These are phyloP conservation scores for Cyclargus thomasi DNA, from an alignment of 1,140 invertebrate genomes.

Conservation along the genomic window DNA sequence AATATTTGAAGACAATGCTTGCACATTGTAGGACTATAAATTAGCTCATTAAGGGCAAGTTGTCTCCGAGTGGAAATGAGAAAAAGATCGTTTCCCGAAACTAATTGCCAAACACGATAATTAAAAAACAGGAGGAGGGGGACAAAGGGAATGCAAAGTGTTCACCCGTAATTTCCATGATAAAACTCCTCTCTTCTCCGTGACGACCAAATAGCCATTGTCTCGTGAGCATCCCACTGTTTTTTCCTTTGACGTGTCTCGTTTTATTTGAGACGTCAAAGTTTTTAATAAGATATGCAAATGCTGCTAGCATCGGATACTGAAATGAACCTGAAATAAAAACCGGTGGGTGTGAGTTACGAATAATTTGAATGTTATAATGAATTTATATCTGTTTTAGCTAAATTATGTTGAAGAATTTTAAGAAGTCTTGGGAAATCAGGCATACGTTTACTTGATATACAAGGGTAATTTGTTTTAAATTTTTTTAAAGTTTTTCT, in stretches of 20 bases:
- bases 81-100: conserved; percentile 67
- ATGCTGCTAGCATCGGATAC: conserved; percentile 33
- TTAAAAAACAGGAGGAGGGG: conserved; percentile 68
- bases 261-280: conserved; percentile 61
- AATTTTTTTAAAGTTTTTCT: too few species aligned
- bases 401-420: neutral
- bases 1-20: neutral
- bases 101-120: conserved; percentile 74
- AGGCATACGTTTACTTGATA: too few species aligned
- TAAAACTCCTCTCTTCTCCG: conserved; percentile 61
- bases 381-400: neutral
- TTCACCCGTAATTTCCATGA: conserved; percentile 71
- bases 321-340: conserved; percentile 8
- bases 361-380: neutral
- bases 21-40: conserved; percentile 56
- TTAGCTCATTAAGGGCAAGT: conserved; percentile 71
- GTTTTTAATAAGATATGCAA: conserved; percentile 73
- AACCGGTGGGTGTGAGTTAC: neutral
- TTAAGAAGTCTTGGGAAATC: too few species aligned
- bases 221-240: conserved; percentile 54
- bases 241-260: conserved; percentile 66
- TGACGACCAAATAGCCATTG: conserved; percentile 68
- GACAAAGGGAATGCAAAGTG: conserved; percentile 69
- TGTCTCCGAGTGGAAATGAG: conserved; percentile 46
- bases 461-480: too few species aligned